Percentiles rank a stretch among this genome's conserved stretches.
These are phyloP conservation scores for Physeter macrocephalus DNA, from an alignment of 2,113 vertebrate genomes.

Conservation along the genomic window DNA sequence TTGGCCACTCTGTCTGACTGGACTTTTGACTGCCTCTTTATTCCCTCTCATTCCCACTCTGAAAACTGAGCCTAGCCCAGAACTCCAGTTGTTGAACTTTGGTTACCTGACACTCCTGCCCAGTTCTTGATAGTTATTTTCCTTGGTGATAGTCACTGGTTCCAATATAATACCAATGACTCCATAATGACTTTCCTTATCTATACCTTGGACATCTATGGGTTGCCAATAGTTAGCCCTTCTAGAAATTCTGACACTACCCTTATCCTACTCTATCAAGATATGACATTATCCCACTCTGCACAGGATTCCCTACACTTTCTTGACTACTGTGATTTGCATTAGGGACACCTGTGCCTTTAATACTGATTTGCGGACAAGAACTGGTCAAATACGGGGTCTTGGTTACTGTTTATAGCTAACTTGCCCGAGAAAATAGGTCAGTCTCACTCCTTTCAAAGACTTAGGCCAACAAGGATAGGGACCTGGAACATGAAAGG, in stretches of 20 bases:
- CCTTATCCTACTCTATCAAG: background rate
- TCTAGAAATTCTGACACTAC: background rate
- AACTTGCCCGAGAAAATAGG: background rate
- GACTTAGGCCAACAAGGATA: background rate
- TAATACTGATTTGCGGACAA: background rate
- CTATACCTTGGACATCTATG: background rate
- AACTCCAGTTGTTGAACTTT: background rate
- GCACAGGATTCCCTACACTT: background rate
- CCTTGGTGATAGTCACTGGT: background rate
- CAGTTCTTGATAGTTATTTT: background rate
- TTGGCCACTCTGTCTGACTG: background rate
- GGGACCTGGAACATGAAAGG: background rate
- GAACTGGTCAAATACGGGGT: background rate
- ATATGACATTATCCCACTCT: background rate
- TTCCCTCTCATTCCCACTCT: background rate
- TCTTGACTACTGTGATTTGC: background rate
- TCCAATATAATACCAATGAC: background rate
- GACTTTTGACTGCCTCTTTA: background rate
- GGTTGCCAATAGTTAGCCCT: background rate
- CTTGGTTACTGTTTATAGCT: background rate
- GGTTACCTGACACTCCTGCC: background rate
- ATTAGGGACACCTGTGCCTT: background rate
- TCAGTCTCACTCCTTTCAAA: background rate
- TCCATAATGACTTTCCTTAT: background rate
- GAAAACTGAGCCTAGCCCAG: background rate